phyloP scores from a whole-genome alignment of 2,113 vertebrate species.

The Notothenia rossii region DNA sequence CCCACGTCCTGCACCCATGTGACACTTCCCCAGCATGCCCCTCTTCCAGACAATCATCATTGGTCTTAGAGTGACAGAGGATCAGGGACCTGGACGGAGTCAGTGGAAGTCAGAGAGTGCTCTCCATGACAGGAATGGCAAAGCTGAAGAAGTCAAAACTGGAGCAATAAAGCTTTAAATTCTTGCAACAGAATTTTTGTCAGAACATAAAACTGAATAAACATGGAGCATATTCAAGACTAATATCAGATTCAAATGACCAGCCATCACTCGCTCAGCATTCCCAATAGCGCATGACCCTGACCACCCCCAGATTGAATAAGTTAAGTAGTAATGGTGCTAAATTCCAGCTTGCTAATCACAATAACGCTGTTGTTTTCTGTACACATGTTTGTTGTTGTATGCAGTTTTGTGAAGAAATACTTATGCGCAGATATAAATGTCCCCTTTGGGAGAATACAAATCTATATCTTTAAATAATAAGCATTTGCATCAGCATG shows the following conservation, averaged over 20 bases:
- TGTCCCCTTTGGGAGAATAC: not conserved
- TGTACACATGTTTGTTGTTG: not conserved
- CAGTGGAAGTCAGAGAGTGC: not conserved
- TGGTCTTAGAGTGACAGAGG: conserved; percentile 88
- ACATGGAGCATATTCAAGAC: not conserved
- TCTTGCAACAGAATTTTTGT: not conserved
- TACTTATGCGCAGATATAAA: not conserved
- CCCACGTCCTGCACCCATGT: conserved; percentile 65
- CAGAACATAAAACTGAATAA: not conserved
- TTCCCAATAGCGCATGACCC: not conserved
- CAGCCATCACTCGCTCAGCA: not conserved
- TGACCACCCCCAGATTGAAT: not conserved
- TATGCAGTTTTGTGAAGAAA: not conserved
- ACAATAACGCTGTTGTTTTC: not conserved
- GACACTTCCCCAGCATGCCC: conserved; percentile 74
- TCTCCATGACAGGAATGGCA: not conserved
- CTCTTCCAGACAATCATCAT: conserved; percentile 87
- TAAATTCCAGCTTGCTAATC: not conserved
- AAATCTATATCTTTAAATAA: not conserved
- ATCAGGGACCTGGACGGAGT: conserved; percentile 90
- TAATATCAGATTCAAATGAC: not conserved
- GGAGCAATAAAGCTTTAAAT: not conserved
- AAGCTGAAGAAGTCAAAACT: too few species aligned
- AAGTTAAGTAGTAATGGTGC: not conserved
- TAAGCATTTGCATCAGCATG: not conserved